Conservation (phyloP, 2,113 vertebrate species). For the Pristiophorus japonicus region DNA sequence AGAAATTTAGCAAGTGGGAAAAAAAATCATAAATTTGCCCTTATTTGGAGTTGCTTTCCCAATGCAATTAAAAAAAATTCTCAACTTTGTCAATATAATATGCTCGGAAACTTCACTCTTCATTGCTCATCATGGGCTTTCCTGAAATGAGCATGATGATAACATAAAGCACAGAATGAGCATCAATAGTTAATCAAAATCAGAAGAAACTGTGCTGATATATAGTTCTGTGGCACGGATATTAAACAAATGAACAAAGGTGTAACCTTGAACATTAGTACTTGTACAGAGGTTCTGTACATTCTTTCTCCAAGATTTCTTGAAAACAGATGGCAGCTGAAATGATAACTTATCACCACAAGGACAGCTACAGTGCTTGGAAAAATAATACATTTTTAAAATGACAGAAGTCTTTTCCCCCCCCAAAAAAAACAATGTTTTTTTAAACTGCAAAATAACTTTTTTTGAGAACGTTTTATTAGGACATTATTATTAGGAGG, state of each 20-base stretch:
- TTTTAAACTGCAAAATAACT: not conserved
- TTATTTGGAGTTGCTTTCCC: not conserved
- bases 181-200: not conserved
- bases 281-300: not conserved
- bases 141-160: not conserved
- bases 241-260: not conserved
- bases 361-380: not conserved
- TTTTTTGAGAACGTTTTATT: not conserved
- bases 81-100: not conserved
- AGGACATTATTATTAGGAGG: not conserved
- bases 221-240: not conserved
- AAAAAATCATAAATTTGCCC: not conserved
- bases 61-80: not conserved
- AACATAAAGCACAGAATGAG: not conserved
- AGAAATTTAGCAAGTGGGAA: not conserved
- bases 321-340: not conserved
- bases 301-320: not conserved
- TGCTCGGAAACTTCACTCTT: not conserved
- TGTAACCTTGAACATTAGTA: conserved; percentile 25
- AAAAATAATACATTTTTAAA: conserved; percentile 14
- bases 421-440: not conserved
- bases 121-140: no score
- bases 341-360: conserved; percentile 32
- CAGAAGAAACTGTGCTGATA: not conserved
- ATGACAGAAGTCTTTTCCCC: not conserved